Evolutionary conservation across 2,113 vertebrate genomes (phyloP).

Genomic region (Corythaixoides concolor): DNA sequence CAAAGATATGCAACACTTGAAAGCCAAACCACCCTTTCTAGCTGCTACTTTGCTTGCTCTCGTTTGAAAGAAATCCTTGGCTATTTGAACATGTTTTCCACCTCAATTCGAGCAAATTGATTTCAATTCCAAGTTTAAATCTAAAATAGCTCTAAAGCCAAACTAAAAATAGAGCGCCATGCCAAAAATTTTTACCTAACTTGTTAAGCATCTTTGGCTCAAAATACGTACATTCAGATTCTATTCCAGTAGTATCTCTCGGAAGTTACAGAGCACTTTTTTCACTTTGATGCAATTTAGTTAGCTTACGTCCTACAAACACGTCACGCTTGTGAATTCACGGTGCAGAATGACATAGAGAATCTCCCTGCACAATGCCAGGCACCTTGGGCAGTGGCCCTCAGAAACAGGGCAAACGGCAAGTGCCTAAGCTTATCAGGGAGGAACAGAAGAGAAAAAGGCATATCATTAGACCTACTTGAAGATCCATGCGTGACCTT

Average conservation of each 20-base stretch:
- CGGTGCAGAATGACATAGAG: background rate
- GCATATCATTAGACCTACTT: background rate
- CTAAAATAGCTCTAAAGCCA: background rate
- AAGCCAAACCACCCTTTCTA: background rate
- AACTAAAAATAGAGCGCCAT: background rate
- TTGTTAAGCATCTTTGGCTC: background rate
- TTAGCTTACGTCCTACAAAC: background rate
- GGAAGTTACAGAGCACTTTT: background rate
- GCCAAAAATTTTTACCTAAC: background rate
- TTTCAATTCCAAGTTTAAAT: background rate
- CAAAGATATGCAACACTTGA: background rate
- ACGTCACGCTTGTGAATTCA: background rate
- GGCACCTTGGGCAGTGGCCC: background rate
- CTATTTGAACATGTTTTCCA: background rate
- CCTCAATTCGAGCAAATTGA: background rate
- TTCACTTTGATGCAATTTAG: background rate
- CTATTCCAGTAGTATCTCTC: background rate
- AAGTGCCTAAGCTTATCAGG: background rate
- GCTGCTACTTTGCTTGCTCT: background rate
- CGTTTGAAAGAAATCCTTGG: background rate
- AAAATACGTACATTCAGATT: background rate
- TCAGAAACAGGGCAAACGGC: background rate
- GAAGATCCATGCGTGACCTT: background rate
- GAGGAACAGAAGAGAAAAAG: background rate
- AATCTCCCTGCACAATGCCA: background rate